Evolutionary conservation across 2,113 vertebrate genomes (phyloP).

Genomic region (Chascanopsetta lugubris): DNA sequence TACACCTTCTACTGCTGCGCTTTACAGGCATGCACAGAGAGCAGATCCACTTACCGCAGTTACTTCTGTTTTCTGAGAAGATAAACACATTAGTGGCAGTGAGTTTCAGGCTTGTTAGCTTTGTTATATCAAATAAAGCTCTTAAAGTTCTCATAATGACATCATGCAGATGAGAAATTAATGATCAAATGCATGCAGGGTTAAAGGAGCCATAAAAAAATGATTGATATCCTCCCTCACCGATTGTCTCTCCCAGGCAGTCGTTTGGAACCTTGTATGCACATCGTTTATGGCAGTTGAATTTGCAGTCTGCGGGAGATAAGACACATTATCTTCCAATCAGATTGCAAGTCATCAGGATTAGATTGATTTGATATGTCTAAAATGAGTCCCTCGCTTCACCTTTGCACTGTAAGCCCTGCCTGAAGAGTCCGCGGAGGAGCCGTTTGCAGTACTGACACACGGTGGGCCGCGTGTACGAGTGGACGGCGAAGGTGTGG

Average conservation of each 20-base stretch:
- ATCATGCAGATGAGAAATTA: constrained; percentile 12
- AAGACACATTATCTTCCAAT: neutral
- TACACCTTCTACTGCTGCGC: neutral
- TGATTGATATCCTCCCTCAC: constrained; percentile 65
- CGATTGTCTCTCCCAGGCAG: constrained; percentile 87
- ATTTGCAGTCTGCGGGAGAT: constrained; percentile 86
- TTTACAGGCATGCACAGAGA: constrained; percentile 14
- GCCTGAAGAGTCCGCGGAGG: constrained; percentile 89
- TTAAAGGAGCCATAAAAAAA: constrained; percentile 4
- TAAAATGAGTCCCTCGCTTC: constrained; percentile 13
- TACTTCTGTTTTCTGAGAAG: constrained; percentile 77
- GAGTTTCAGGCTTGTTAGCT: constrained; percentile 42
- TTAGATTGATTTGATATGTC: neutral
- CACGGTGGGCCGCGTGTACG: constrained; percentile 89
- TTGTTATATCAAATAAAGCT: constrained; percentile 10
- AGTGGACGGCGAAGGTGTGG: constrained; percentile 90
- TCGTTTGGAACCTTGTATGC: constrained; percentile 89
- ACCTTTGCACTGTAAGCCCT: constrained; percentile 94
- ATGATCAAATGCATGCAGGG: constrained; percentile 28
- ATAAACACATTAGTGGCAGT: constrained; percentile 60
- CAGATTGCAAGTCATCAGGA: neutral
- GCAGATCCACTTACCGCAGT: constrained; percentile 69
- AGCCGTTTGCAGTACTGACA: constrained; percentile 93
- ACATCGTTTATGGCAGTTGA: constrained; percentile 92
- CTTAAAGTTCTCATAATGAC: constrained; percentile 20